A percentile compares a stretch with the other conserved stretches of the same genome.
phyloP scores from a whole-genome alignment of 2,113 vertebrate species.

The Sclerurus mexicanus region DNA sequence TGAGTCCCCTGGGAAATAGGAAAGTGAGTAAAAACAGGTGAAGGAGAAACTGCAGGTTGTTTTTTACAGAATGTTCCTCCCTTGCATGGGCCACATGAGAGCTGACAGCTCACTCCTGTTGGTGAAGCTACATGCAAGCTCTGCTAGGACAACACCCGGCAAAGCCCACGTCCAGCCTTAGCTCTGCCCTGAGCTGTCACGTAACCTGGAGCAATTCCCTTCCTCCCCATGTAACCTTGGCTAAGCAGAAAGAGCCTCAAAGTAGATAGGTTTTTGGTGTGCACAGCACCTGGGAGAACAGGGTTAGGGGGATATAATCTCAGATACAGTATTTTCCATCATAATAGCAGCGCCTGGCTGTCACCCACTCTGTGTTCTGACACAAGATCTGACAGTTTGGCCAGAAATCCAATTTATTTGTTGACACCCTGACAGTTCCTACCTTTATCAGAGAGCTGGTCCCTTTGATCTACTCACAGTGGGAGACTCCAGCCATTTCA shows the following conservation, averaged over 20 bases:
- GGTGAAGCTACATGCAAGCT: fast-evolving
- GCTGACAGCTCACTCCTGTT: neutral
- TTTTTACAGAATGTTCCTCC: neutral
- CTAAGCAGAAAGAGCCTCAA: neutral
- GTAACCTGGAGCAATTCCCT: neutral
- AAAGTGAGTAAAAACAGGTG: neutral
- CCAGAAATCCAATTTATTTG: neutral
- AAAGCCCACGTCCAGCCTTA: neutral
- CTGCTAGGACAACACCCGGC: neutral
- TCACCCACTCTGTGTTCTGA: neutral
- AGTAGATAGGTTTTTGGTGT: neutral
- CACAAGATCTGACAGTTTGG: neutral
- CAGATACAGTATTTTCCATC: neutral
- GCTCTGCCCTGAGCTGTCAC: neutral
- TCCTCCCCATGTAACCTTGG: neutral
- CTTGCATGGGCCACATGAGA: fast-evolving
- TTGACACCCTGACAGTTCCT: neutral
- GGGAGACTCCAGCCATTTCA: neutral
- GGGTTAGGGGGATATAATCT: neutral
- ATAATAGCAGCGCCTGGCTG: neutral
- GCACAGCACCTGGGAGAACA: neutral
- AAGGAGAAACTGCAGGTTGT: neutral
- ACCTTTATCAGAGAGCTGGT: neutral
- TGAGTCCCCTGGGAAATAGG: neutral
- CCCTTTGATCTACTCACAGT: neutral